A percentile compares a stretch with the other conserved stretches of the same genome.
Conservation (phyloP, 23 tunicate species). For the Styela plicata region DNA sequence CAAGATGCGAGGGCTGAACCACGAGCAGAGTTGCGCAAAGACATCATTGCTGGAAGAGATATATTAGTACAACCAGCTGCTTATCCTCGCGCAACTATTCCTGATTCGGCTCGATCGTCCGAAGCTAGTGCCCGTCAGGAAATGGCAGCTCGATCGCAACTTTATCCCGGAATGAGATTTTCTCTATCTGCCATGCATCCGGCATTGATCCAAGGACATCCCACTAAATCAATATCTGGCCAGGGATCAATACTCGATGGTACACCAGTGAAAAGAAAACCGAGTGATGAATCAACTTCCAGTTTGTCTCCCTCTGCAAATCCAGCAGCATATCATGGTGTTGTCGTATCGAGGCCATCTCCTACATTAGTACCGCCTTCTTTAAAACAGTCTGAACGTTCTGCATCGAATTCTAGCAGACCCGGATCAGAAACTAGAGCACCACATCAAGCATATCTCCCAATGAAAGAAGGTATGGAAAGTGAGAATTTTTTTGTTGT, state of each 20-base stretch:
- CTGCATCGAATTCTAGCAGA: neutral
- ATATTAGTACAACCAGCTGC: conserved; percentile 5
- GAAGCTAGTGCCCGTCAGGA: neutral
- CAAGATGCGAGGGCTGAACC: neutral
- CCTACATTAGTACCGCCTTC: neutral
- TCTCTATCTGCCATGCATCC: conserved; percentile 4
- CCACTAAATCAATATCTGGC: neutral
- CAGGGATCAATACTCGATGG: conserved; percentile 31
- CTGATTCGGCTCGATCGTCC: neutral
- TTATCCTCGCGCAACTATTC: neutral
- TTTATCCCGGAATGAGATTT: neutral
- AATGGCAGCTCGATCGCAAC: neutral
- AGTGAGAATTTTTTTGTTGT: too few species aligned
- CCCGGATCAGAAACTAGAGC: neutral
- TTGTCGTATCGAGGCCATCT: neutral
- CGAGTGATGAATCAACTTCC: conserved; percentile 18
- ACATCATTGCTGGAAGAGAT: neutral
- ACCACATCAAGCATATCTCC: neutral
- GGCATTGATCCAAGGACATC: neutral
- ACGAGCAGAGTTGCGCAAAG: neutral
- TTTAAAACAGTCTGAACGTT: neutral
- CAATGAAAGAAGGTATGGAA: neutral
- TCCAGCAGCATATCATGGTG: conserved; percentile 8
- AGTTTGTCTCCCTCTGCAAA: conserved; percentile 16
- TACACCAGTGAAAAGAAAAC: conserved; percentile 19